Conservation (phyloP, 1,140 invertebrate genomes). For the Bombus picipes region DNA sequence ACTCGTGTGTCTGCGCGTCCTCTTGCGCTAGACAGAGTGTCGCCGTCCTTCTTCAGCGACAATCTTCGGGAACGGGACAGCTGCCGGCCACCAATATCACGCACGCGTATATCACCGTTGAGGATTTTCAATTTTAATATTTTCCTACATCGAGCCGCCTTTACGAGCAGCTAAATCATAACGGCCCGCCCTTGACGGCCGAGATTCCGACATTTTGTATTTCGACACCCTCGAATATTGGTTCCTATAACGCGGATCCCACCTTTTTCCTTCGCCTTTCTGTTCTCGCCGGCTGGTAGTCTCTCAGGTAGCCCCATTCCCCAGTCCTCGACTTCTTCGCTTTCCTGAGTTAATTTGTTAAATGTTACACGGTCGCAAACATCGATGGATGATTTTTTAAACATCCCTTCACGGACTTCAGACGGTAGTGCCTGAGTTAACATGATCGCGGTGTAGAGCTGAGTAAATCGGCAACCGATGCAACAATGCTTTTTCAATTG, state of each 20-base stretch:
- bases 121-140: conserved; percentile 82
- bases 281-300: not conserved
- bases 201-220: conserved; percentile 67
- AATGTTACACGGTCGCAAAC: no score
- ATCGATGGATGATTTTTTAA: no score
- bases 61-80: conserved; percentile 75
- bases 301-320: not conserved
- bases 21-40: not conserved
- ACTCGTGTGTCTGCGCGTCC: not conserved
- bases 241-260: conserved; percentile 11
- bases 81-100: conserved; percentile 82
- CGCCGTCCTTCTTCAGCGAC: conserved; percentile 53
- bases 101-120: conserved; percentile 78
- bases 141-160: conserved; percentile 74
- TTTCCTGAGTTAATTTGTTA: not conserved
- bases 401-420: no score
- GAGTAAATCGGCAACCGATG: no score
- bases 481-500: no score
- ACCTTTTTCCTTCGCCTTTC: not conserved
- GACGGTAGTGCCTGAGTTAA: no score
- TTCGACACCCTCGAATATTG: conserved; percentile 64
- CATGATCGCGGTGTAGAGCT: no score
- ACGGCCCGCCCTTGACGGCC: conserved; percentile 38
- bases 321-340: not conserved
- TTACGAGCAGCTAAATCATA: conserved; percentile 80